phyloP scores from a whole-genome alignment of 2,797 vertebrate genomes.

The Enteromius paludinosus region DNA sequence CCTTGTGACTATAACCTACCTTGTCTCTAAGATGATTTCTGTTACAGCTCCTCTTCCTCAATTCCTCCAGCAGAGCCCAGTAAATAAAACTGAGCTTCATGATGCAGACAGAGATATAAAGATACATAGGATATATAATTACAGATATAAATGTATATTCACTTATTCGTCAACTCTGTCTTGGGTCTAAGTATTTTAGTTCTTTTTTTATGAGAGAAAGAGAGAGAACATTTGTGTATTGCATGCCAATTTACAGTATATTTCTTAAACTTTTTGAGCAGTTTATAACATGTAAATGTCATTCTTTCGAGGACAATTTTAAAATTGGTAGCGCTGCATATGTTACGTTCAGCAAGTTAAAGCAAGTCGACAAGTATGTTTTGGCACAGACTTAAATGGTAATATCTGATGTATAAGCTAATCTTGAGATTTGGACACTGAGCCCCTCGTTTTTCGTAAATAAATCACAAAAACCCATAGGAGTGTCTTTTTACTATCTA shows the following conservation, averaged over 20 bases:
- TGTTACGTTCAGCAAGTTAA: slow-evolving; percentile 62
- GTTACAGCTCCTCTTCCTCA: slow-evolving; percentile 48
- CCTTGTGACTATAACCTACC: slow-evolving; percentile 22
- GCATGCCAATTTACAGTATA: slow-evolving; percentile 93
- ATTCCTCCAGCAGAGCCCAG: slow-evolving; percentile 42
- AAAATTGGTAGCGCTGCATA: slow-evolving; percentile 81
- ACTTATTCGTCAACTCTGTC: slow-evolving; percentile 74
- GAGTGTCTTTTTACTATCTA: slow-evolving; percentile 46
- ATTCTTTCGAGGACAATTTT: slow-evolving; percentile 75
- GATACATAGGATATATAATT: slow-evolving; percentile 63
- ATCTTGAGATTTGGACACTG: slow-evolving; percentile 87
- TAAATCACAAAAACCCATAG: slow-evolving; percentile 82
- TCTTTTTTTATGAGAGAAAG: slow-evolving; percentile 78
- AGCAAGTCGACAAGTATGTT: slow-evolving; percentile 54
- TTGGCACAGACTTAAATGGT: slow-evolving; percentile 79
- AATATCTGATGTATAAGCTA: slow-evolving; percentile 90
- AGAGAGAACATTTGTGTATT: slow-evolving; percentile 89
- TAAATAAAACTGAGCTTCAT: slow-evolving; percentile 45
- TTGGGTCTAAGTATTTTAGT: slow-evolving; percentile 76
- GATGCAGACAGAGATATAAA: slow-evolving; percentile 60
- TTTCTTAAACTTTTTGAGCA: slow-evolving; percentile 90
- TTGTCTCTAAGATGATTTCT: slow-evolving; percentile 27
- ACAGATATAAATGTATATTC: slow-evolving; percentile 72
- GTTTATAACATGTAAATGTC: slow-evolving; percentile 96
- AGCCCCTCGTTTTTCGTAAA: slow-evolving; percentile 93